Evolutionary conservation across 1,140 invertebrate genomes (phyloP).

Genomic region (Drosophila sechellia): DNA sequence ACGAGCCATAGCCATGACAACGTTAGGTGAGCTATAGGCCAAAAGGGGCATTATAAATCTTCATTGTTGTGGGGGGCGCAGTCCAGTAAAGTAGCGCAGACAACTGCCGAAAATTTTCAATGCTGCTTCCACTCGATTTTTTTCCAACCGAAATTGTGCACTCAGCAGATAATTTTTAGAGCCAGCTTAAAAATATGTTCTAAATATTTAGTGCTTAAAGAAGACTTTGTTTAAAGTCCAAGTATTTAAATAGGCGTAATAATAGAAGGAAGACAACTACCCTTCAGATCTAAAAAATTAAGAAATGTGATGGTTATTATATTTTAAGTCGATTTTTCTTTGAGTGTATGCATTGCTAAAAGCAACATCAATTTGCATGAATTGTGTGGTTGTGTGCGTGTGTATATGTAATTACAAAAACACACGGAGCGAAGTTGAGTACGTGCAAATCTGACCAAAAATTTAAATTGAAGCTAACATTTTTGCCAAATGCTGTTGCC

Average conservation of each 20-base stretch:
- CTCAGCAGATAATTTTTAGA: background rate
- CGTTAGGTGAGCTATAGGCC: slow-evolving; percentile 7
- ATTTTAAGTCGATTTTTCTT: background rate
- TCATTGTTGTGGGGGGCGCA: slow-evolving; percentile 63
- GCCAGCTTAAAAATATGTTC: background rate
- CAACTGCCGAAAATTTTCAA: slow-evolving; percentile 67
- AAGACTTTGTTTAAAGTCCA: background rate
- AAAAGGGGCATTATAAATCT: slow-evolving; percentile 68
- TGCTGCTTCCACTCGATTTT: slow-evolving; percentile 36
- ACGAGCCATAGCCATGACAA: slow-evolving; percentile 33
- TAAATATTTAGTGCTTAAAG: background rate
- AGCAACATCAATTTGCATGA: slow-evolving; percentile 82
- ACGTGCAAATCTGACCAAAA: slow-evolving; percentile 84
- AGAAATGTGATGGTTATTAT: background rate
- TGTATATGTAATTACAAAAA: slow-evolving; percentile 78
- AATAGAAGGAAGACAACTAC: too few relatives aligned
- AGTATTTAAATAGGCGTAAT: too few relatives aligned
- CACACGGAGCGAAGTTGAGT: slow-evolving; percentile 66
- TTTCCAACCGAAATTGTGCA: slow-evolving; percentile 19
- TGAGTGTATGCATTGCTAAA: slow-evolving; percentile 58
- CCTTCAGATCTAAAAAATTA: background rate
- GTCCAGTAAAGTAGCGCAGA: slow-evolving; percentile 75
- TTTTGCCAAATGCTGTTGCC: slow-evolving; percentile 74
- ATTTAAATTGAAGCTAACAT: slow-evolving; percentile 84
- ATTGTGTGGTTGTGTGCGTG: slow-evolving; percentile 47